Evolutionary conservation across 2,888 invertebrate species (phyloP).

Genomic region (Ryuthela nishihirai): DNA sequence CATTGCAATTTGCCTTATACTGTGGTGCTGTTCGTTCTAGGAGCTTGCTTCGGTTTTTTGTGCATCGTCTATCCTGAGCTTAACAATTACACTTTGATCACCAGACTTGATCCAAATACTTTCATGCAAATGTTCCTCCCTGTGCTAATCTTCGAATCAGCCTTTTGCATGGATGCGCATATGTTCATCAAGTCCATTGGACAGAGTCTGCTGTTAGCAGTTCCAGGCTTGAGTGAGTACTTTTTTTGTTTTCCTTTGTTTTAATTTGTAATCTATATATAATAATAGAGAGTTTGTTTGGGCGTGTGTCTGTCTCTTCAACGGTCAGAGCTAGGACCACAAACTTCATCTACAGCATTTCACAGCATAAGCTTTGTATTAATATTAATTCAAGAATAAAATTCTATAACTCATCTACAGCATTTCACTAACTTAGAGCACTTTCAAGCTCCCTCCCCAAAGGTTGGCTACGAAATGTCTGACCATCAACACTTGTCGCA

Average conservation of each 20-base stretch:
- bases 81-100: constrained; percentile 43
- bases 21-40: constrained; percentile 50
- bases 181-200: constrained; percentile 49
- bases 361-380: too few species aligned
- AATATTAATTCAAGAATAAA: too few species aligned
- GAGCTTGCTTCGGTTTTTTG: constrained; percentile 46
- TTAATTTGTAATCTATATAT: too few species aligned
- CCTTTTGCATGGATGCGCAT: constrained; percentile 52
- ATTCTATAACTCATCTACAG: too few species aligned
- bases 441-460: too few species aligned
- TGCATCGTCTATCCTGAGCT: constrained; percentile 38
- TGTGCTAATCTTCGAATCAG: constrained; percentile 53
- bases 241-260: not conserved
- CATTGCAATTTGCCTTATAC: constrained; percentile 50
- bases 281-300: too few species aligned
- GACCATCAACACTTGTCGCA: too few species aligned
- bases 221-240: constrained; percentile 49
- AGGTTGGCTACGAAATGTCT: too few species aligned
- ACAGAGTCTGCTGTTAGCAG: constrained; percentile 49
- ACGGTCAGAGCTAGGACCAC: too few species aligned
- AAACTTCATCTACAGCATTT: too few species aligned
- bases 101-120: constrained; percentile 49
- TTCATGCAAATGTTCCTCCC: constrained; percentile 52
- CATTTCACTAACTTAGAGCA: too few species aligned
- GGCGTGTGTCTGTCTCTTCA: too few species aligned